Conservation (phyloP, 2,113 vertebrate species). For the Isichthys henryi region DNA sequence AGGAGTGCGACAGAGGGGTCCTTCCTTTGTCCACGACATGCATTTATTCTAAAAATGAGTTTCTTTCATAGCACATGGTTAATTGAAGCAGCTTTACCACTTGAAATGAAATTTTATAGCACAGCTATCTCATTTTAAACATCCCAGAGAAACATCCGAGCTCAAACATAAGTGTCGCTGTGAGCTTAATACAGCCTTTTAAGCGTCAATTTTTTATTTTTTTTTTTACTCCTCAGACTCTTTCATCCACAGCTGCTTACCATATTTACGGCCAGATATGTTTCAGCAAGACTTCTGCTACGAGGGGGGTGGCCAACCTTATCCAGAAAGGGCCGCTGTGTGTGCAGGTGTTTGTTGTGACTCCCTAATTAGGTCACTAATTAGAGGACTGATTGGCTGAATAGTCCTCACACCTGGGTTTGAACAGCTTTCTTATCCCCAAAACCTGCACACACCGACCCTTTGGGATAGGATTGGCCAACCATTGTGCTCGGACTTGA, state of each 20-base stretch:
- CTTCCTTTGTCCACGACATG: neutral
- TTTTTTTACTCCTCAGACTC: neutral
- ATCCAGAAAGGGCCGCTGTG: too few species aligned
- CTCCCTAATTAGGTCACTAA: too few species aligned
- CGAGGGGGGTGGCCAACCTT: neutral
- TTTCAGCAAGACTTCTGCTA: neutral
- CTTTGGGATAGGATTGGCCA: too few species aligned
- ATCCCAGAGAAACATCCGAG: neutral
- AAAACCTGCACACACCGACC: too few species aligned
- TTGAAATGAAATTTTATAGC: neutral
- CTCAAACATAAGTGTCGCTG: neutral
- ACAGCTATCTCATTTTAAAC: neutral
- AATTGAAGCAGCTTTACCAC: neutral
- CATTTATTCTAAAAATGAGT: neutral
- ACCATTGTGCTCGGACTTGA: neutral
- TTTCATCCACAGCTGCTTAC: neutral
- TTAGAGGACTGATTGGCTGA: too few species aligned
- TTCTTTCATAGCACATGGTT: neutral
- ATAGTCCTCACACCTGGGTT: too few species aligned
- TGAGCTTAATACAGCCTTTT: neutral
- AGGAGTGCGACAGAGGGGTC: neutral
- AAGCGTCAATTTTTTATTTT: neutral
- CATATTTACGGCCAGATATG: neutral
- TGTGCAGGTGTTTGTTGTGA: too few species aligned
- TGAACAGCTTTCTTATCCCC: too few species aligned